Percentiles rank a stretch among this genome's conserved stretches.
Conservation (phyloP, 1,140 invertebrate species). For the Saccostrea cuccullata region DNA sequence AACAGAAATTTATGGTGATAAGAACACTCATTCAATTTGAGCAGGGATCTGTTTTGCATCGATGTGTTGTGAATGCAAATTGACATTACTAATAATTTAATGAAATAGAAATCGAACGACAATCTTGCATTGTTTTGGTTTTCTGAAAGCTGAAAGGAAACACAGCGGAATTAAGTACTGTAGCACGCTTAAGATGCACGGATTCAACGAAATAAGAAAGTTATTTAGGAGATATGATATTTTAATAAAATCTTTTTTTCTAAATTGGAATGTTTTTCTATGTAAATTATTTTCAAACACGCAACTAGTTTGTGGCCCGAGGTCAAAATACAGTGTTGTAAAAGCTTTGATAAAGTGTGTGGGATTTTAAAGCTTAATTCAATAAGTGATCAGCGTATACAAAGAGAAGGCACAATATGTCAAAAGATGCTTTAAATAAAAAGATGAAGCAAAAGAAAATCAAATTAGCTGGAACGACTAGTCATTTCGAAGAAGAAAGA, state of each 20-base stretch:
- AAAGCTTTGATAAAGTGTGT: not conserved
- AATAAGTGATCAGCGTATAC: not conserved
- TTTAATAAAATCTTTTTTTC: not conserved
- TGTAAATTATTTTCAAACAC: not conserved
- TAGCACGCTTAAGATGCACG: not conserved
- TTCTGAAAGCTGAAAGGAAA: not conserved
- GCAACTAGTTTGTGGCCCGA: not conserved
- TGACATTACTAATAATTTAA: slow-evolving; percentile 23
- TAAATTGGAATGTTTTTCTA: slow-evolving; percentile 4
- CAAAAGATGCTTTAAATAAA: slow-evolving; percentile 3
- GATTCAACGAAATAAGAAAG: slow-evolving; percentile 2
- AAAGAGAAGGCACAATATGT: not conserved
- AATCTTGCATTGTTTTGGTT: not conserved
- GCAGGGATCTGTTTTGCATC: slow-evolving; percentile 15
- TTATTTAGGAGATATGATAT: not conserved
- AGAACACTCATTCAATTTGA: slow-evolving; percentile 31
- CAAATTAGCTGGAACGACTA: not conserved
- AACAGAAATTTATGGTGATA: slow-evolving; percentile 32
- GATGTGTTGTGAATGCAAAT: slow-evolving; percentile 32
- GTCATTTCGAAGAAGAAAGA: slow-evolving; percentile 14
- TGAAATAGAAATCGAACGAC: slow-evolving; percentile 26
- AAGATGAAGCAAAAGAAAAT: slow-evolving; percentile 7
- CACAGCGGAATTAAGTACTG: not conserved
- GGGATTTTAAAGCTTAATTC: not conserved
- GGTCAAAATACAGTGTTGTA: not conserved